phyloP scores from a whole-genome alignment of 2,113 vertebrate species.

The Gallinago undulata region DNA sequence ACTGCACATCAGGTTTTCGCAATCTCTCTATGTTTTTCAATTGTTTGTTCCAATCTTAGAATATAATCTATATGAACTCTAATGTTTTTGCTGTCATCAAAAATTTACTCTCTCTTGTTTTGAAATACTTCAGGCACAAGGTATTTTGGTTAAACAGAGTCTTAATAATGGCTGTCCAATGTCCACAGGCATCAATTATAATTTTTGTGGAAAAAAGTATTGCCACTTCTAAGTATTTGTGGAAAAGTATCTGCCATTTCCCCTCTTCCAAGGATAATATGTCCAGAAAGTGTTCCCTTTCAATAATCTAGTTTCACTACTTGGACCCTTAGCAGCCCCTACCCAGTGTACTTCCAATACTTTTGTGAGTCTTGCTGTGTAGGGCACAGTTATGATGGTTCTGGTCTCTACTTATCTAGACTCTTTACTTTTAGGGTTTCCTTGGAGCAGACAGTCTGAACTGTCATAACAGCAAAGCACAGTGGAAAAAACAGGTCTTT shows the following conservation, averaged over 20 bases:
- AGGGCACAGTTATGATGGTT: neutral
- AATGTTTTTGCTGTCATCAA: neutral
- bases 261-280: neutral
- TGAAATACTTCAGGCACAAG: neutral
- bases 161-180: neutral
- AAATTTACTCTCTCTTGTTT: neutral
- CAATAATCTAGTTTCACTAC: neutral
- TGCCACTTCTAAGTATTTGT: neutral
- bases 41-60: neutral
- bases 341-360: neutral
- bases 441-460: neutral
- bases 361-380: neutral
- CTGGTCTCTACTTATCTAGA: neutral
- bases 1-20: neutral
- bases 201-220: neutral
- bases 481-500: neutral
- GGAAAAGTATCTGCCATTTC: neutral
- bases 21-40: neutral
- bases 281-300: neutral
- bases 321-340: neutral
- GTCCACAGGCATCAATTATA: neutral
- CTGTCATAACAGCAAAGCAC: neutral
- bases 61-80: neutral
- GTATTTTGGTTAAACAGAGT: neutral
- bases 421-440: neutral